phyloP scores from a whole-genome alignment of 2,113 vertebrate species.

The Notothenia coriiceps region DNA sequence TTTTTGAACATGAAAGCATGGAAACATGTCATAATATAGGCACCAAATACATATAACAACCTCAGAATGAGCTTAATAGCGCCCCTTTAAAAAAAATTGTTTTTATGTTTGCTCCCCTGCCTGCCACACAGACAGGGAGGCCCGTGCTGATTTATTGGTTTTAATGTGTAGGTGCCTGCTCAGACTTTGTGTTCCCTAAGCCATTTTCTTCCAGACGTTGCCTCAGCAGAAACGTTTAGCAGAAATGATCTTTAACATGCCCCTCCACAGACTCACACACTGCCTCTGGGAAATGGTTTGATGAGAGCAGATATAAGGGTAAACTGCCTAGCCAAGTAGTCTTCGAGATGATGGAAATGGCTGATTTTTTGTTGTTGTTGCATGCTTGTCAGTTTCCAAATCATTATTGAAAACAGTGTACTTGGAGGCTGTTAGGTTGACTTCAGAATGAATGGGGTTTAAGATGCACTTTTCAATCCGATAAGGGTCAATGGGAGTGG shows the following conservation, averaged over 20 bases:
- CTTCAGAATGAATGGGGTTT: neutral
- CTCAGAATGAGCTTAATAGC: too few relatives aligned
- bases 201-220: neutral
- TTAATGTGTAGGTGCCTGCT: neutral
- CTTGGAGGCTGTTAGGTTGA: neutral
- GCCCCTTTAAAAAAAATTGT: too few relatives aligned
- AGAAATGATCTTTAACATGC: neutral
- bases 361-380: neutral
- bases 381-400: neutral
- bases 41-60: too few relatives aligned
- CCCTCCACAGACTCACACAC: neutral
- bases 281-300: neutral
- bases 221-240: slow-evolving; percentile 1
- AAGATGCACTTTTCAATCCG: neutral
- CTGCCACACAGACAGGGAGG: too few relatives aligned
- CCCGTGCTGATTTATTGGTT: neutral
- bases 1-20: too few relatives aligned
- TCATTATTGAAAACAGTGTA: slow-evolving; percentile 3
- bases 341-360: neutral
- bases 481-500: neutral
- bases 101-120: too few relatives aligned
- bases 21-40: too few relatives aligned
- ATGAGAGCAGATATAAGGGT: neutral
- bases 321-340: neutral
- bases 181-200: neutral